Percentiles rank a stretch among this genome's conserved stretches.
Conservation (phyloP, 2,797 vertebrate genomes). For the Valencia hispanica region DNA sequence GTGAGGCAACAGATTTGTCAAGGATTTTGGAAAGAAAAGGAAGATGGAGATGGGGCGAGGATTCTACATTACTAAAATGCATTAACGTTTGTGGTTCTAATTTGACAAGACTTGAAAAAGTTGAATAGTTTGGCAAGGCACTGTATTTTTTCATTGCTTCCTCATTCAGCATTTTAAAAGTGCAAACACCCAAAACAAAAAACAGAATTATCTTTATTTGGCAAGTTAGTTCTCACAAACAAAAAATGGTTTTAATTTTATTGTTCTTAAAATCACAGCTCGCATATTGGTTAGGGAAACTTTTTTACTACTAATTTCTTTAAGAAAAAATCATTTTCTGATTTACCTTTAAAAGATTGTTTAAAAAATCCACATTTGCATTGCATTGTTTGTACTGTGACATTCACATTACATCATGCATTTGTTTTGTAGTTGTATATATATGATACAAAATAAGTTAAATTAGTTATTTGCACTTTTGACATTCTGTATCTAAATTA, state of each 20-base stretch:
- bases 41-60: no score
- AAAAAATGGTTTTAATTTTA: background rate
- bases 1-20: no score
- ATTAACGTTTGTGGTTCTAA: background rate
- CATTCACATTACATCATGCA: background rate
- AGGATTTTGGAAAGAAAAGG: no score
- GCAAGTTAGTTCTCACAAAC: background rate
- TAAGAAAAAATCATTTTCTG: background rate
- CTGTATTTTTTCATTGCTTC: background rate
- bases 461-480: no score
- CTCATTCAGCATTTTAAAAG: slow-evolving; percentile 19
- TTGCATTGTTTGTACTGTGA: background rate
- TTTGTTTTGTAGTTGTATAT: background rate
- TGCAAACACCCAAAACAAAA: slow-evolving; percentile 21
- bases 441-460: no score
- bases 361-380: slow-evolving; percentile 6
- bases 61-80: no score
- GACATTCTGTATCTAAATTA: no score
- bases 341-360: slow-evolving; percentile 11
- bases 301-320: background rate
- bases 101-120: background rate
- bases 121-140: background rate
- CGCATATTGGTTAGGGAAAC: background rate
- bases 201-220: background rate
- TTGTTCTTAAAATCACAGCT: background rate